Percentiles rank a stretch among this genome's conserved stretches.
phyloP scores from a whole-genome alignment of 2,113 vertebrate species.

The Sander lucioperca region DNA sequence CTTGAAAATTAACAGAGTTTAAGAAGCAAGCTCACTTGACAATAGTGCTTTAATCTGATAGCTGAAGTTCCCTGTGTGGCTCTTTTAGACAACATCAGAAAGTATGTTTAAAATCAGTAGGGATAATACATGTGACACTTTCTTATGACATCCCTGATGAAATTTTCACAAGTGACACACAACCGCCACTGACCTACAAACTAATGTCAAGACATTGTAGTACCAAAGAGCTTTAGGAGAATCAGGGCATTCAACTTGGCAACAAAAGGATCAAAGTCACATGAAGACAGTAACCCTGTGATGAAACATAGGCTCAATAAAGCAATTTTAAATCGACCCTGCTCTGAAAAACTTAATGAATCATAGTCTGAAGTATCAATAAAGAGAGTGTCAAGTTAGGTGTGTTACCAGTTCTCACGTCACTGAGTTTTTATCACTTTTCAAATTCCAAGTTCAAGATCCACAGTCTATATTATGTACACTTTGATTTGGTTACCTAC shows the following conservation, averaged over 20 bases:
- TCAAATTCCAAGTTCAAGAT: neutral
- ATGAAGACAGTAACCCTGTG: slow-evolving; percentile 10
- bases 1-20: neutral
- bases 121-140: neutral
- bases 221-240: slow-evolving; percentile 53
- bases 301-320: neutral
- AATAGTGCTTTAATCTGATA: neutral
- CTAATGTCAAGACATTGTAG: slow-evolving; percentile 48
- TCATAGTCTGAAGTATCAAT: neutral
- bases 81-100: neutral
- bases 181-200: slow-evolving; percentile 60
- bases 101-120: neutral
- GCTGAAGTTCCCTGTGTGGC: neutral
- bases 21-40: neutral
- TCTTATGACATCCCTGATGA: neutral
- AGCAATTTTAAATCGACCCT: neutral
- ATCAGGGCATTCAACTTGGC: slow-evolving; percentile 48
- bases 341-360: neutral
- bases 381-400: neutral
- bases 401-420: neutral
- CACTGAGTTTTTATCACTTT: neutral
- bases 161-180: neutral
- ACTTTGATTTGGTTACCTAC: slow-evolving; percentile 70
- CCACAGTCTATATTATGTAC: neutral
- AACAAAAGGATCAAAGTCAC: slow-evolving; percentile 27